These are phyloP conservation scores for Petrocephalus sullivani DNA, from an alignment of 2,797 vertebrate genomes.

Conservation along the genomic window DNA sequence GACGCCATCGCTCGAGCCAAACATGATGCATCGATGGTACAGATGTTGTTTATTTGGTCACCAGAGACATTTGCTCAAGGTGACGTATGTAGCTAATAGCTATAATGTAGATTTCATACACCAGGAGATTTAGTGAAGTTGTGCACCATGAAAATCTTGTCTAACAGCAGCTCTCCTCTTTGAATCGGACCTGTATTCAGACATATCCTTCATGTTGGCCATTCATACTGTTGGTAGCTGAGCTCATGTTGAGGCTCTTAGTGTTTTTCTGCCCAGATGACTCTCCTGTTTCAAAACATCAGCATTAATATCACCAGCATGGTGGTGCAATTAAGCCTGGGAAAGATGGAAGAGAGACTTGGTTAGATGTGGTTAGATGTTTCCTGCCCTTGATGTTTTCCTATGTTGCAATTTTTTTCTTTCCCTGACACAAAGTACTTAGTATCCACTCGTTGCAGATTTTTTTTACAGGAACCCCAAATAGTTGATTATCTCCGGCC, in stretches of 20 bases:
- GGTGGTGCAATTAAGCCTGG: not conserved
- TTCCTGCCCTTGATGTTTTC: slow-evolving; percentile 13
- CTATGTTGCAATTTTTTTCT: not conserved
- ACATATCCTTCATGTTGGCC: not conserved
- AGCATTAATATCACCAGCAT: not conserved
- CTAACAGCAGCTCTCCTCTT: not conserved
- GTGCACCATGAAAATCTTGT: not conserved
- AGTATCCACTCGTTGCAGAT: not conserved
- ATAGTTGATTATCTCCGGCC: not conserved
- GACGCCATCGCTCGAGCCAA: not conserved
- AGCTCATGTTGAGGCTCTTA: not conserved
- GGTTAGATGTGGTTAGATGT: slow-evolving; percentile 11
- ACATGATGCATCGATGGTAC: not conserved
- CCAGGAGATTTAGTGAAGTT: not conserved
- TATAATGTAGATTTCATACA: not conserved
- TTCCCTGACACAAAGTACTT: not conserved
- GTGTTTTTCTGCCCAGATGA: not conserved
- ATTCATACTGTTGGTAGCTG: not conserved
- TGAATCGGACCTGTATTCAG: not conserved
- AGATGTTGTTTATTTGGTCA: not conserved
- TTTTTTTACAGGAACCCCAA: not conserved
- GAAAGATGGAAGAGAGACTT: not conserved
- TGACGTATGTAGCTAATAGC: not conserved
- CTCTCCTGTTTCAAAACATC: not conserved
- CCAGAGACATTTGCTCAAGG: not conserved